Evolutionary conservation across 92 coral and sea anemone species (phyloP).

Genomic region (Micromussa lordhowensis): DNA sequence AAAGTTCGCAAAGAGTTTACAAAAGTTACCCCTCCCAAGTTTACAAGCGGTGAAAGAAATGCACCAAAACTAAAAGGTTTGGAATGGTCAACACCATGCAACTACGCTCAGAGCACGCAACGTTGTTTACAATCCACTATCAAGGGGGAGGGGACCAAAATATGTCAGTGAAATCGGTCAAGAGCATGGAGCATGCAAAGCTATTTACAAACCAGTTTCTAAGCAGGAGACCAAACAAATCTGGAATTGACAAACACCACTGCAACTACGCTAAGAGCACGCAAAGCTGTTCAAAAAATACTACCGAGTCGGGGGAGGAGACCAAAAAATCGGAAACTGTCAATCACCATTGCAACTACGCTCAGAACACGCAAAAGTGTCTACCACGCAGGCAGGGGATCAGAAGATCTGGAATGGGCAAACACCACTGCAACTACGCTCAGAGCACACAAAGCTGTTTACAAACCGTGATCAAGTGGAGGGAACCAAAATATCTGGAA

Average conservation of each 20-base stretch:
- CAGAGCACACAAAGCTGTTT: conserved; percentile 15
- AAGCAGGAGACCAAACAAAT: not conserved
- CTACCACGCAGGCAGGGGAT: not conserved
- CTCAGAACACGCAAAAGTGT: conserved; percentile 17
- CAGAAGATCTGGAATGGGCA: no score
- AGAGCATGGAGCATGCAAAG: no score
- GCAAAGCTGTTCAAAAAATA: not conserved
- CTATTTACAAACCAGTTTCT: no score
- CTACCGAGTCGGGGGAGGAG: not conserved
- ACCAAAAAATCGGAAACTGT: not conserved
- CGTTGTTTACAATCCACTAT: not conserved
- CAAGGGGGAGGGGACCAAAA: no score
- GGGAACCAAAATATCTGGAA: no score
- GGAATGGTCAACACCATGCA: not conserved
- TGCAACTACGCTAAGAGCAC: conserved; percentile 1
- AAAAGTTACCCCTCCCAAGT: no score
- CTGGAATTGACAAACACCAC: no score
- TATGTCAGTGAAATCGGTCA: no score
- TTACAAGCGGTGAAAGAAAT: no score
- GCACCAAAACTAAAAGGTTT: not conserved
- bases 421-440: not conserved
- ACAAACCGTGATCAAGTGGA: not conserved
- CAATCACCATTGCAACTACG: no score
- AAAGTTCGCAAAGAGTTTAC: no score
- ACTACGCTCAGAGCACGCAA: conserved; percentile 7